phyloP scores from a whole-genome alignment of 2,888 invertebrate genomes.

The Epirrhoe alternata region DNA sequence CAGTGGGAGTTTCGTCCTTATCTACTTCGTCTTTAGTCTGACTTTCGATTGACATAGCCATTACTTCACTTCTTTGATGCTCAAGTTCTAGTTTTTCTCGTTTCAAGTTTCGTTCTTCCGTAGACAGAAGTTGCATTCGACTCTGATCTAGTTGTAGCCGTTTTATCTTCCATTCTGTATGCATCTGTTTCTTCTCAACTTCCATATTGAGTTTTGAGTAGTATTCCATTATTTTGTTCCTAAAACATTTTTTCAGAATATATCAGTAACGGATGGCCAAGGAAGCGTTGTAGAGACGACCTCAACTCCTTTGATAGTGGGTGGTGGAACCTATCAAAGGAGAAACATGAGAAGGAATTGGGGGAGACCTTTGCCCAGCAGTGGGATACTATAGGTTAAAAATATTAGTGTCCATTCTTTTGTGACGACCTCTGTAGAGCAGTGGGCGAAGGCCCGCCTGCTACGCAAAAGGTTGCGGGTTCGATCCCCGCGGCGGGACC shows the following conservation, averaged over 20 bases:
- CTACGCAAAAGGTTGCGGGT: too few relatives aligned
- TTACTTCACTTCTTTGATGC: constrained; percentile 70
- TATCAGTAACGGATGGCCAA: too few relatives aligned
- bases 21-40: constrained; percentile 56
- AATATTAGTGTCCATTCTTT: too few relatives aligned
- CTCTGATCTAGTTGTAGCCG: constrained; percentile 75
- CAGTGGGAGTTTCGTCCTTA: constrained; percentile 26
- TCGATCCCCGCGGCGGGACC: too few relatives aligned
- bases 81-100: constrained; percentile 82
- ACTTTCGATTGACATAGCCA: constrained; percentile 68
- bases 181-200: constrained; percentile 83
- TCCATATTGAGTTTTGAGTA: constrained; percentile 87
- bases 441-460: too few relatives aligned
- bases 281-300: too few relatives aligned
- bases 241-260: constrained; percentile 58
- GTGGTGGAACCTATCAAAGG: too few relatives aligned
- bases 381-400: too few relatives aligned
- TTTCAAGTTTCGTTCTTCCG: constrained; percentile 82
- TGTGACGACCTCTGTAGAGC: too few relatives aligned
- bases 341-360: too few relatives aligned
- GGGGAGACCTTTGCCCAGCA: too few relatives aligned
- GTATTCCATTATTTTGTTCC: constrained; percentile 86
- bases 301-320: too few relatives aligned
- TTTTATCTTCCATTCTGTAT: constrained; percentile 85
- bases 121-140: constrained; percentile 76